Evolutionary conservation across 2,113 vertebrate genomes (phyloP), one percentile per base, ranked within the genome.

Genomic region (Thermophis baileyi): DNA sequence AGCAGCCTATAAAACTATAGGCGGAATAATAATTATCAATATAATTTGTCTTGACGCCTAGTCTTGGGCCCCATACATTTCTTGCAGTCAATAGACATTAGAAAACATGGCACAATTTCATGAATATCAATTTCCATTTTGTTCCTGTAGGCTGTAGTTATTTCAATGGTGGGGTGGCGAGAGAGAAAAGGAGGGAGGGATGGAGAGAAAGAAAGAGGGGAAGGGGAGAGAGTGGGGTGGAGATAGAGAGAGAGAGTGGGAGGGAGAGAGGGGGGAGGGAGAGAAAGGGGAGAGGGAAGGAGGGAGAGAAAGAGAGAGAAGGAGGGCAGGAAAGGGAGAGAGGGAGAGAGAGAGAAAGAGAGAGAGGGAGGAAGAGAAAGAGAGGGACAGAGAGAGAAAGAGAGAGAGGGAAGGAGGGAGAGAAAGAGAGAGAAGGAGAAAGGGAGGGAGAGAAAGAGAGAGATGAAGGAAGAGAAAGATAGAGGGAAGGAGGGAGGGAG

Each of bases 11-110:
- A 86, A 94, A 88, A 24, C 49, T 16, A 60, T 0, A 3, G 55
- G 81, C 10, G 24, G 57, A 90, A 92, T 50, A 2, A 3, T 85
- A 96, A 92, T 74, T 85, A 49, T 40, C 4, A 40, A 30, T 35
- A 44, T 87, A 94, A 93, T 95, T 55, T 92, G 88, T 91, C 87
- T 16, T 63, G 24, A 51, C 25, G 91, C 46, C 46, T 85, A 11
- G 63, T 93, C 89, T 93, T 92, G 10, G 7, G 22, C 35, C 90
- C 1, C 40, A 12, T 40, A 18, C 27, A 5, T 88, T 20, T 16
- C 40, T 40, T 89, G 9, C 11, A 20, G 0, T 25, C 89, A 91
- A 94, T 18, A 92, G 7, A 50, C 0, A 46, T 60, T 86, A 93
- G 92, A 95, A 94, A 88, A 0, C 2, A 12, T 8, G 0, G 1